Conservation (phyloP, 2,888 invertebrate genomes). For the Scrobipalpa costella region DNA sequence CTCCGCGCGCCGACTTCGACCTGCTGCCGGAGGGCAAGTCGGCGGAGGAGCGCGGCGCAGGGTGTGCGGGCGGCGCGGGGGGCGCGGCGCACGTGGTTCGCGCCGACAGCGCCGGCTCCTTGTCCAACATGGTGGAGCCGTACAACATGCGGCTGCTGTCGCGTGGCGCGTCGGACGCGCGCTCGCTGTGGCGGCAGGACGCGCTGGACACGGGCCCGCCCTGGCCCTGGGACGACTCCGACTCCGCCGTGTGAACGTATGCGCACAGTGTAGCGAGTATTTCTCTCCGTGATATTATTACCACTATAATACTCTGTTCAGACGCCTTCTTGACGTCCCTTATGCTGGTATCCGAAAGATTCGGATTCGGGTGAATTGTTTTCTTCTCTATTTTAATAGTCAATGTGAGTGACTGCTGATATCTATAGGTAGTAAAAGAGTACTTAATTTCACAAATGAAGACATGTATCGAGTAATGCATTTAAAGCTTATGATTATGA, state of each 20-base stretch:
- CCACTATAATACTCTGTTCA: neutral
- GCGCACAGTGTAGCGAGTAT: neutral
- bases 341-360: neutral
- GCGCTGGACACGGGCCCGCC: constrained; percentile 72
- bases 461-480: constrained; percentile 48
- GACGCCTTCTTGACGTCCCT: constrained; percentile 2
- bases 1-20: constrained; percentile 51
- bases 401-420: neutral
- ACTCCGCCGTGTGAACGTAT: constrained; percentile 67
- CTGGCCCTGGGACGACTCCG: constrained; percentile 77
- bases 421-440: constrained; percentile 28
- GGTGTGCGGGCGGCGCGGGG: constrained; percentile 33
- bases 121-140: constrained; percentile 69
- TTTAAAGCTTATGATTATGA: constrained; percentile 49
- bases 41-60: constrained; percentile 33
- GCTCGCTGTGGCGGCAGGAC: constrained; percentile 75
- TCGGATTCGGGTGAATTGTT: neutral
- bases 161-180: constrained; percentile 58
- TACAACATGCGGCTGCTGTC: constrained; percentile 71
- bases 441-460: constrained; percentile 46
- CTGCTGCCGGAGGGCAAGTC: constrained; percentile 35
- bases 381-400: constrained; percentile 1
- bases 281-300: neutral
- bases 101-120: constrained; percentile 55
- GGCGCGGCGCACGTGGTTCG: constrained; percentile 37